Percentiles rank a stretch among this genome's conserved stretches.
Evolutionary conservation across 2,888 invertebrate genomes (phyloP).

Genomic region (Dorcus hopei): DNA sequence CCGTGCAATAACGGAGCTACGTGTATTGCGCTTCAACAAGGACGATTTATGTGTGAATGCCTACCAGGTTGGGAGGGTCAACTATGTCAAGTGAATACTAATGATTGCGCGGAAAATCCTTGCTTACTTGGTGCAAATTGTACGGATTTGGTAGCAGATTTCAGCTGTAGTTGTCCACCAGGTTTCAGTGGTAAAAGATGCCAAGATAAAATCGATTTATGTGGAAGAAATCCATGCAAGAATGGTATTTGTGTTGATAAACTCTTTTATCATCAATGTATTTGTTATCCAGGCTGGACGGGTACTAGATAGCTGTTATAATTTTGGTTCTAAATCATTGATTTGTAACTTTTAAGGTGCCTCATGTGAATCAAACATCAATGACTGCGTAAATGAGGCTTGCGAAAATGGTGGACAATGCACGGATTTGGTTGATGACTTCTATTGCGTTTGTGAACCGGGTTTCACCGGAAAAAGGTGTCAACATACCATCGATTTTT

Average conservation of each 20-base stretch:
- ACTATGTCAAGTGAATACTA: slow-evolving; percentile 87
- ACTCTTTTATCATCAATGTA: slow-evolving; percentile 79
- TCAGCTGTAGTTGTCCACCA: slow-evolving; percentile 86
- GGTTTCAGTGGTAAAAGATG: slow-evolving; percentile 96
- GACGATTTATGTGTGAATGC: slow-evolving; percentile 92
- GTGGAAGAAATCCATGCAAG: slow-evolving; percentile 84
- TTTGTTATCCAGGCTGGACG: slow-evolving; percentile 91
- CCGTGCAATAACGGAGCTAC: slow-evolving; percentile 89
- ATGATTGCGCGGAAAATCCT: slow-evolving; percentile 91
- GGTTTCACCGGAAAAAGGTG: slow-evolving; percentile 92
- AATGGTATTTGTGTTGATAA: slow-evolving; percentile 92
- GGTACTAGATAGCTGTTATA: slow-evolving; percentile 45
- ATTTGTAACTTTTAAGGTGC: slow-evolving; percentile 47
- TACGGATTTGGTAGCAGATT: slow-evolving; percentile 92
- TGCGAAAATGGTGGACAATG: slow-evolving; percentile 93
- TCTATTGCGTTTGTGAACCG: slow-evolving; percentile 85
- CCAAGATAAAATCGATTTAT: slow-evolving; percentile 91
- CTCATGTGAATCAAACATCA: slow-evolving; percentile 85
- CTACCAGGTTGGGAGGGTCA: slow-evolving; percentile 96
- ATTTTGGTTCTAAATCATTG: neutral
- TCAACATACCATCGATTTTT: slow-evolving; percentile 91
- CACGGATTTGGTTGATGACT: slow-evolving; percentile 80
- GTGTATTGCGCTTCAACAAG: slow-evolving; percentile 86
- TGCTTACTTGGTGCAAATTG: slow-evolving; percentile 88
- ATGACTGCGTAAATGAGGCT: slow-evolving; percentile 85